Evolutionary conservation across 1,140 invertebrate genomes (phyloP).

Genomic region (Ganaspis sp.): DNA sequence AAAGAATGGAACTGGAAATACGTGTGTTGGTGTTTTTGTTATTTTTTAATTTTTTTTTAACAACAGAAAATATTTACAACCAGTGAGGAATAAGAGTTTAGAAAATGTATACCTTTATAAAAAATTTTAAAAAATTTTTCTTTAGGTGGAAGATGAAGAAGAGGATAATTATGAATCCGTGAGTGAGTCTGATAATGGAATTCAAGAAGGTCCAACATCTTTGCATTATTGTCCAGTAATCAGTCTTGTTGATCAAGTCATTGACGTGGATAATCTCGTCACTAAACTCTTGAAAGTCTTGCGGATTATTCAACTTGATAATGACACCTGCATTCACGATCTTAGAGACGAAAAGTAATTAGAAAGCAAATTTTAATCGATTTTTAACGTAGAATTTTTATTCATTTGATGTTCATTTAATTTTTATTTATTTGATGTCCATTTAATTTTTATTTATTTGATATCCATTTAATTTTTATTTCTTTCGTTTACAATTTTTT

Average conservation of each 20-base stretch:
- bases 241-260: constrained; percentile 83
- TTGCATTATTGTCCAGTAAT: constrained; percentile 70
- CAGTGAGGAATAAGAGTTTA: no score
- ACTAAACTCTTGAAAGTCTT: constrained; percentile 85
- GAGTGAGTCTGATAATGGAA: constrained; percentile 68
- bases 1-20: no score
- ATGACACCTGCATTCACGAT: constrained; percentile 80
- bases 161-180: constrained; percentile 71
- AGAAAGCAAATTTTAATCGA: background rate
- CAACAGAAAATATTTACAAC: no score
- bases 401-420: background rate
- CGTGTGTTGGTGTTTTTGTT: no score
- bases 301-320: constrained; percentile 83
- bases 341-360: constrained; percentile 77
- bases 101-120: no score
- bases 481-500: no score
- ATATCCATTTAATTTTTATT: no score
- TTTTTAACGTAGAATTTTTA: background rate
- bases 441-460: no score
- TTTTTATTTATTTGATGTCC: constrained; percentile 14
- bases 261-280: constrained; percentile 85
- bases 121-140: background rate
- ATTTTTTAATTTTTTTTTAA: no score
- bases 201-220: constrained; percentile 63
- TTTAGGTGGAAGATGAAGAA: constrained; percentile 70